phyloP scores from a whole-genome alignment of 2,797 vertebrate species.

The Carapus acus region DNA sequence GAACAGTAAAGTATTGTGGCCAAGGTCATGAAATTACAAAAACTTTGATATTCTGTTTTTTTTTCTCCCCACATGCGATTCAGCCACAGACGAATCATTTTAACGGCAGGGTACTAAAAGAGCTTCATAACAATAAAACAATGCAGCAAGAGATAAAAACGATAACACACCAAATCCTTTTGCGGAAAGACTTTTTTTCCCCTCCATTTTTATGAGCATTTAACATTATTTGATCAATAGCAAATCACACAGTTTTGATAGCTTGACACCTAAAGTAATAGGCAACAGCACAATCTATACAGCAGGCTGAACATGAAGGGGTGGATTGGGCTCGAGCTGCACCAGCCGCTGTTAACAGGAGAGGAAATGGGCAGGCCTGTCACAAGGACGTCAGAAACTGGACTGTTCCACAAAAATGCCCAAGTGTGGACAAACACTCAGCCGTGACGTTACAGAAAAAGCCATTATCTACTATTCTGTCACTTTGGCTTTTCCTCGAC shows the following conservation, averaged over 20 bases:
- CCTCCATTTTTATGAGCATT: conserved; percentile 63
- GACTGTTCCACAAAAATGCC: conserved; percentile 71
- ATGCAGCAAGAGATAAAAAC: conserved; percentile 42
- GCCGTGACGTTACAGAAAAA: conserved; percentile 77
- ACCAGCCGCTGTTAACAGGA: conserved; percentile 59
- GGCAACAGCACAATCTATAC: conserved; percentile 54
- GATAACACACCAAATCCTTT: conserved; percentile 32
- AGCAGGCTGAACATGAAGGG: conserved; percentile 51
- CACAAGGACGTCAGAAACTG: conserved; percentile 70
- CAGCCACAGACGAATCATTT: conserved; percentile 3
- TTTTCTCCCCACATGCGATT: neutral
- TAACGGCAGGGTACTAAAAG: conserved; percentile 57
- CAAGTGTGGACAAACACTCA: conserved; percentile 75
- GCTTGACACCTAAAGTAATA: conserved; percentile 68
- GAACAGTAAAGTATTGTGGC: conserved; percentile 23
- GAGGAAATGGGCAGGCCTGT: conserved; percentile 69
- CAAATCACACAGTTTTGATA: conserved; percentile 69
- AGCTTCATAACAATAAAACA: conserved; percentile 59
- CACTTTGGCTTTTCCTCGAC: conserved; percentile 73
- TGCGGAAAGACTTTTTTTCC: conserved; percentile 58
- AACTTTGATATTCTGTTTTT: no score
- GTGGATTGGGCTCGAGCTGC: conserved; percentile 58
- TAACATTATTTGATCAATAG: conserved; percentile 73
- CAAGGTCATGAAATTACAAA: neutral
- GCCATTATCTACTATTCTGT: conserved; percentile 80